Conservation (phyloP, 2,888 invertebrate genomes). For the Cantharis lateralis region DNA sequence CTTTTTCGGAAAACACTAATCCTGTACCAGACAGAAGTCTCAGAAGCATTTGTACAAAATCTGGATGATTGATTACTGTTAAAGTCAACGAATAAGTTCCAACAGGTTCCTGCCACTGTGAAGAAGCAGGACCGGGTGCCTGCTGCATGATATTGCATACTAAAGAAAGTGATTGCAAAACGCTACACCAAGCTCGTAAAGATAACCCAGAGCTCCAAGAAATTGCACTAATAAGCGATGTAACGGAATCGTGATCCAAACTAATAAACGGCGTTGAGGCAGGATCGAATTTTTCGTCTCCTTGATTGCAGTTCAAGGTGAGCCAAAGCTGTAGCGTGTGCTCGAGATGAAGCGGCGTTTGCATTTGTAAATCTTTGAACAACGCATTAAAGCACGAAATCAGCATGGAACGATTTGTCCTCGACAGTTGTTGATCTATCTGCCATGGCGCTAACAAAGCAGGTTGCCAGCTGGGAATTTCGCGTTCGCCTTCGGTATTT, state of each 20-base stretch:
- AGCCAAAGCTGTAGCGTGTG: slow-evolving; percentile 86
- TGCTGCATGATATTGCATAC: slow-evolving; percentile 66
- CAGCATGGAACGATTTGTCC: slow-evolving; percentile 64
- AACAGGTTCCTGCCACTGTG: slow-evolving; percentile 38
- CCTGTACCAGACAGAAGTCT: slow-evolving; percentile 71
- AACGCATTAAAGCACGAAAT: slow-evolving; percentile 71
- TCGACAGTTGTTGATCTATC: slow-evolving; percentile 54
- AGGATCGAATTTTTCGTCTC: slow-evolving; percentile 61
- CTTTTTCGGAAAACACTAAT: slow-evolving; percentile 58
- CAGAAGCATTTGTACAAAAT: slow-evolving; percentile 70
- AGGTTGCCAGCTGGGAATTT: slow-evolving; percentile 57
- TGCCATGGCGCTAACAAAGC: slow-evolving; percentile 58
- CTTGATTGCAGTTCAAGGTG: slow-evolving; percentile 69
- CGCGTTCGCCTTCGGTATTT: slow-evolving; percentile 51
- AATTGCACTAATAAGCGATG: slow-evolving; percentile 68
- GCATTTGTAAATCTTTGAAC: slow-evolving; percentile 69
- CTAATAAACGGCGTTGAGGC: slow-evolving; percentile 67
- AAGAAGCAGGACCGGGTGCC: slow-evolving; percentile 28
- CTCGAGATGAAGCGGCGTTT: slow-evolving; percentile 78
- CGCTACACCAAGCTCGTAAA: slow-evolving; percentile 78
- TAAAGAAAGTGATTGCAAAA: slow-evolving; percentile 75
- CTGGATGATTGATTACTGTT: slow-evolving; percentile 67
- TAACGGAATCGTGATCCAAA: slow-evolving; percentile 67
- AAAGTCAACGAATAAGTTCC: slow-evolving; percentile 64
- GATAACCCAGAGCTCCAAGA: slow-evolving; percentile 71